A percentile compares a stretch with the other conserved stretches of the same genome.
phyloP scores from a whole-genome alignment of 2,888 invertebrate species.

The Aspidapion aeneum region DNA sequence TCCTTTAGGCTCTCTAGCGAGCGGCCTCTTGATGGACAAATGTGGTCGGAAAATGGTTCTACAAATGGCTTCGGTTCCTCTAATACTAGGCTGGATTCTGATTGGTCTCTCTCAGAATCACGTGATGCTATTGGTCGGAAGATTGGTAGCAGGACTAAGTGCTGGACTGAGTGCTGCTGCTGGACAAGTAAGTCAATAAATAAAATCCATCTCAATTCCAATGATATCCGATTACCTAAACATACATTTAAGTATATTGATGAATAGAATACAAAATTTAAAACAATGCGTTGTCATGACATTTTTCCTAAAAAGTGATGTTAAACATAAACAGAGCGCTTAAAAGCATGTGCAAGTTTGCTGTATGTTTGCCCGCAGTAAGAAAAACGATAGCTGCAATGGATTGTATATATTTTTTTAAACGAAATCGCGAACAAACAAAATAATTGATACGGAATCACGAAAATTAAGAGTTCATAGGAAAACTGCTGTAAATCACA shows the following conservation, averaged over 20 bases:
- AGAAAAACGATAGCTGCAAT: too few relatives aligned
- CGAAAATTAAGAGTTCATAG: too few relatives aligned
- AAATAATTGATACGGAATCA: too few relatives aligned
- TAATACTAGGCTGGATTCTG: conserved; percentile 66
- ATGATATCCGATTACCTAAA: too few relatives aligned
- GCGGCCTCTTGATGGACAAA: conserved; percentile 68
- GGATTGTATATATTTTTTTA: too few relatives aligned
- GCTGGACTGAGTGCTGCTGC: conserved; percentile 72
- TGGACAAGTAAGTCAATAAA: conserved; percentile 57
- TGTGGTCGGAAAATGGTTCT: conserved; percentile 65
- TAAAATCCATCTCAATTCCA: neutral
- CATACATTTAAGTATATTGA: conserved; percentile 8
- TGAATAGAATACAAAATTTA: conserved; percentile 10
- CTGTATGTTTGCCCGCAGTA: too few relatives aligned
- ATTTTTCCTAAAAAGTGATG: too few relatives aligned
- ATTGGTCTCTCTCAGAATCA: conserved; percentile 56
- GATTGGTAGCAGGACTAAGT: conserved; percentile 67
- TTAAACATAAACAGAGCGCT: too few relatives aligned
- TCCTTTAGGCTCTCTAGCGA: conserved; percentile 67
- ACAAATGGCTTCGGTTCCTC: conserved; percentile 61
- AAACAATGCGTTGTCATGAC: too few relatives aligned
- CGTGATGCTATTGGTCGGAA: conserved; percentile 58
- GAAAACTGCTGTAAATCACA: too few relatives aligned
- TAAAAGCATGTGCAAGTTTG: too few relatives aligned
- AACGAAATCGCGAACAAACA: too few relatives aligned